Evolutionary conservation across 2,113 vertebrate genomes (phyloP).

Genomic region (Pedetes capensis): DNA sequence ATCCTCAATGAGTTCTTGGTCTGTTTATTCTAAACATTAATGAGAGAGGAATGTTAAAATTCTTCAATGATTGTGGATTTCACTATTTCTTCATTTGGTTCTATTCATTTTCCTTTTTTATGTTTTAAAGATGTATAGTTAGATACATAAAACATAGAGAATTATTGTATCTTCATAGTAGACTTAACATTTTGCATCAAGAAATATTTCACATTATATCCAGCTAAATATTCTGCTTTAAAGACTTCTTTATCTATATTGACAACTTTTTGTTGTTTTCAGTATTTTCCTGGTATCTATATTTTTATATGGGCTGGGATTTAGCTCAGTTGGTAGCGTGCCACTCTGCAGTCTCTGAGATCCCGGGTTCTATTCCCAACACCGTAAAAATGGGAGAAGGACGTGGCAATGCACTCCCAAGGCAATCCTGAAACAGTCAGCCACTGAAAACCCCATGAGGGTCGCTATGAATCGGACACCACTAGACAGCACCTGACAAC

Average conservation of each 20-base stretch:
- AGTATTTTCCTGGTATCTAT: not conserved
- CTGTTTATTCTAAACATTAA: not conserved
- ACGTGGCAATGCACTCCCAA: too few relatives aligned
- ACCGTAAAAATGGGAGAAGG: too few relatives aligned
- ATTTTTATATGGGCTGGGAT: too few relatives aligned
- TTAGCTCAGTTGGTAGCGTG: too few relatives aligned
- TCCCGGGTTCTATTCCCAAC: too few relatives aligned
- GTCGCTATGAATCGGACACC: too few relatives aligned
- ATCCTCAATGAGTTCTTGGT: not conserved
- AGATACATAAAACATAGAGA: not conserved
- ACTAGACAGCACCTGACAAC: too few relatives aligned
- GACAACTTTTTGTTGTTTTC: not conserved
- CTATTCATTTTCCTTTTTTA: not conserved
- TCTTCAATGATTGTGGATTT: not conserved
- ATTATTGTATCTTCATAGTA: not conserved
- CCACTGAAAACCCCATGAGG: too few relatives aligned
- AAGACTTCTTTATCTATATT: not conserved
- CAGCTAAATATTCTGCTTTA: not conserved
- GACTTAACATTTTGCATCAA: not conserved
- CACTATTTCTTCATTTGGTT: not conserved
- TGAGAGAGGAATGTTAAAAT: not conserved
- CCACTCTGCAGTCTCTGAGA: too few relatives aligned
- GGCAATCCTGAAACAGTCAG: too few relatives aligned
- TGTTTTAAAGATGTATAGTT: not conserved
- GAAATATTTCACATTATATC: not conserved